A percentile compares a stretch with the other conserved stretches of the same genome.
These are phyloP conservation scores for Thyatira batis DNA, from an alignment of 2,888 invertebrate genomes.

Conservation along the genomic window DNA sequence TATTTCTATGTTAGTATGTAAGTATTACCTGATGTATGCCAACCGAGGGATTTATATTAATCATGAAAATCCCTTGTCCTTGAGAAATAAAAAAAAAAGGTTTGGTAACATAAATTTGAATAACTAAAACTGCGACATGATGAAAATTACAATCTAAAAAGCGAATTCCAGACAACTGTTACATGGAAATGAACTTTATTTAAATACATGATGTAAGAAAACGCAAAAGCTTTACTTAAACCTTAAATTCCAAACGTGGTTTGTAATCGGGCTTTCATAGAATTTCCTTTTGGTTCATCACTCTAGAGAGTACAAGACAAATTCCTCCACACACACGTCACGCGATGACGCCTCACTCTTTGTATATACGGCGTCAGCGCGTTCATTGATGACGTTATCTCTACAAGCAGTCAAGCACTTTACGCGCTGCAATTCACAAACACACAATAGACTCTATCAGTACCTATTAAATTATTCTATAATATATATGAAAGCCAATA, in stretches of 20 bases:
- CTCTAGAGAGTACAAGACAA: slow-evolving; percentile 44
- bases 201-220: no score
- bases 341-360: slow-evolving; percentile 54
- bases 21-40: no score
- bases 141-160: no score
- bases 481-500: not conserved
- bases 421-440: slow-evolving; percentile 36
- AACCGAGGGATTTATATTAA: no score
- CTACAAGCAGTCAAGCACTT: slow-evolving; percentile 51
- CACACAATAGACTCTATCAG: not conserved
- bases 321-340: slow-evolving; percentile 63
- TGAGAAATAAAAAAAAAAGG: no score
- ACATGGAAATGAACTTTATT: no score
- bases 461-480: not conserved
- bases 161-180: no score
- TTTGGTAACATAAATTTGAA: no score
- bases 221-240: no score
- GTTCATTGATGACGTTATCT: slow-evolving; percentile 44
- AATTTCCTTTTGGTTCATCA: slow-evolving; percentile 13
- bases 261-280: not conserved
- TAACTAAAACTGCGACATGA: no score
- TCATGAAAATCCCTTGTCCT: no score
- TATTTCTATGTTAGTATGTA: no score
- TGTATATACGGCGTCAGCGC: slow-evolving; percentile 60
- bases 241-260: not conserved